phyloP scores from a whole-genome alignment of 2,888 invertebrate species.

The Argyresthia goedartella region DNA sequence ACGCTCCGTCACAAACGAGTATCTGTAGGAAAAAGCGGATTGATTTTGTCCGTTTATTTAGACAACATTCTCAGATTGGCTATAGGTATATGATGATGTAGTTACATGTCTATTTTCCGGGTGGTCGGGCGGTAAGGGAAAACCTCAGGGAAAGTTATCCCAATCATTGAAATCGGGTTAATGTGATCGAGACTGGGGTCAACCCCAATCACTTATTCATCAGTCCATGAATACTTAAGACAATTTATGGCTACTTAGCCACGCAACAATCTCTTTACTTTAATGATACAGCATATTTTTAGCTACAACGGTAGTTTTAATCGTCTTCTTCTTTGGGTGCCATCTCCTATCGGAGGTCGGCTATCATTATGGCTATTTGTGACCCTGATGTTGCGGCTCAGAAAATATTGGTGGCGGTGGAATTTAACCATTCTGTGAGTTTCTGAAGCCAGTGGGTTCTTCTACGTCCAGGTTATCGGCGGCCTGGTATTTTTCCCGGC shows the following conservation, averaged over 20 bases:
- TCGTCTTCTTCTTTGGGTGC: too few species aligned
- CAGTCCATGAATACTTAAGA: conserved; percentile 56
- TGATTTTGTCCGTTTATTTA: background rate
- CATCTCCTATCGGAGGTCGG: too few species aligned
- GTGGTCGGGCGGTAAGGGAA: conserved; percentile 15
- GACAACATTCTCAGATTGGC: background rate
- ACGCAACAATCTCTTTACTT: conserved; percentile 30
- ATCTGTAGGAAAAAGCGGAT: background rate
- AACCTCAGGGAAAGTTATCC: conserved; percentile 31
- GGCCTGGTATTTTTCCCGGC: too few species aligned
- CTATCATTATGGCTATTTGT: too few species aligned
- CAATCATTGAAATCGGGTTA: conserved; percentile 48
- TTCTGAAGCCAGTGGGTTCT: too few species aligned
- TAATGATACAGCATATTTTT: conserved; percentile 38
- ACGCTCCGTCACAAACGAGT: conserved; percentile 17
- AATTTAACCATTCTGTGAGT: too few species aligned
- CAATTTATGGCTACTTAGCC: conserved; percentile 41
- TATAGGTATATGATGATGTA: background rate
- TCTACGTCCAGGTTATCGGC: too few species aligned
- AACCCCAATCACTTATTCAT: conserved; percentile 53
- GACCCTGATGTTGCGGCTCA: too few species aligned
- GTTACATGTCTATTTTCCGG: background rate
- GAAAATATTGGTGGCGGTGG: too few species aligned
- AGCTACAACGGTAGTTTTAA: too few species aligned
- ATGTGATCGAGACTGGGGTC: conserved; percentile 42